Conservation (phyloP, 2,888 invertebrate species). For the Seira ritae region DNA sequence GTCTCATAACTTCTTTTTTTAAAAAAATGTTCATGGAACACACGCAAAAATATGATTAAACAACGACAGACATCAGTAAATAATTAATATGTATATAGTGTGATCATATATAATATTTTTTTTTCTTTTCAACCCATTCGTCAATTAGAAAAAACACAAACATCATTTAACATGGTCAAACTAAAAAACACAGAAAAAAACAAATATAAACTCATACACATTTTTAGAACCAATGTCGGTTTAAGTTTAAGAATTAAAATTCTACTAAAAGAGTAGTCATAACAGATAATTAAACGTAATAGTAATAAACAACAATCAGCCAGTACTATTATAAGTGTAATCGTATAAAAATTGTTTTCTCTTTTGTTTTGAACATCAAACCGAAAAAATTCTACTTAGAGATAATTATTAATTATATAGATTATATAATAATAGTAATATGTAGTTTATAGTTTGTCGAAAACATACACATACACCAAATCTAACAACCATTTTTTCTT, state of each 20-base stretch:
- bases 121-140: constrained; percentile 44
- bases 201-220: constrained; percentile 45
- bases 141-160: constrained; percentile 19
- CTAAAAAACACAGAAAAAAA: constrained; percentile 36
- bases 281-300: constrained; percentile 26
- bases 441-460: constrained; percentile 38
- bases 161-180: neutral
- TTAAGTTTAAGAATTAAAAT: constrained; percentile 17
- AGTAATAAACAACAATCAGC: constrained; percentile 54
- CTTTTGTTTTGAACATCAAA: constrained; percentile 55
- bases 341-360: constrained; percentile 65
- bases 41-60: constrained; percentile 58
- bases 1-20: constrained; percentile 24
- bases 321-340: constrained; percentile 66
- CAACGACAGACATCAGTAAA: constrained; percentile 51
- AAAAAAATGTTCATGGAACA: constrained; percentile 61
- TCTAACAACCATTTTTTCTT: constrained; percentile 43
- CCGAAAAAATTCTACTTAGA: constrained; percentile 34
- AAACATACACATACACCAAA: constrained; percentile 31
- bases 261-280: constrained; percentile 46
- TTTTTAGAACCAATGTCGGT: constrained; percentile 50
- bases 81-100: constrained; percentile 29
- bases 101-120: constrained; percentile 29
- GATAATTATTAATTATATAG: constrained; percentile 29
- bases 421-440: constrained; percentile 18